These are phyloP conservation scores for Meriones unguiculatus DNA, from an alignment of 2,113 vertebrate genomes.

Conservation along the genomic window DNA sequence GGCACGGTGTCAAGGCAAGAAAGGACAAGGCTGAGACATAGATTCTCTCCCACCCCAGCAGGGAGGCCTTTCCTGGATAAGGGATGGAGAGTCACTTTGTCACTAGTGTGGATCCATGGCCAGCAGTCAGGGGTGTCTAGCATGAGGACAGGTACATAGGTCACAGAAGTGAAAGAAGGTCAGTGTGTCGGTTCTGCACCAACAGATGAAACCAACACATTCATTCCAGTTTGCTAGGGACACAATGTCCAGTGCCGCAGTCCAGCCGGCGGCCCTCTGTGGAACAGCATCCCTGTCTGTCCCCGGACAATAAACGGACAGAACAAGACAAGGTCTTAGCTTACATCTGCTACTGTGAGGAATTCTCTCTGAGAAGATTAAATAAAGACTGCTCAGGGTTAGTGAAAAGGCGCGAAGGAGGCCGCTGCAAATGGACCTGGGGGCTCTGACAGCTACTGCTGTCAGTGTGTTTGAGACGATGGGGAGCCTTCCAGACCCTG, in stretches of 20 bases:
- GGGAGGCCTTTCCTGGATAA: background rate
- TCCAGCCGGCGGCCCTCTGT: background rate
- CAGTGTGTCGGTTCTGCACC: background rate
- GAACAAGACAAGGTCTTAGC: background rate
- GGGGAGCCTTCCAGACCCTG: background rate
- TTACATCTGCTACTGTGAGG: background rate
- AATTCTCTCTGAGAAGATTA: background rate
- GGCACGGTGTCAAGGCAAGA: background rate
- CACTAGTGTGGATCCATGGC: background rate
- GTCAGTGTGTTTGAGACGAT: accelerated
- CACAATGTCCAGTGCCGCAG: no score
- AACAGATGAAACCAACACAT: background rate
- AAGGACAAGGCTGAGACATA: background rate
- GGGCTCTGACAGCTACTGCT: background rate
- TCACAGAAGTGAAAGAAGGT: background rate
- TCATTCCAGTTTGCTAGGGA: background rate
- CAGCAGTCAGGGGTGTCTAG: background rate
- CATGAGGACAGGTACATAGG: background rate
- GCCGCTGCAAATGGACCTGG: background rate
- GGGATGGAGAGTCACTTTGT: background rate
- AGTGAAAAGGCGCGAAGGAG: background rate
- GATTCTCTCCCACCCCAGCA: background rate
- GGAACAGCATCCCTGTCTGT: accelerated
- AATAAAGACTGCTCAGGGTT: background rate
- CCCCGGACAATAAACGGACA: background rate